Evolutionary conservation across 1,140 invertebrate genomes (phyloP), one percentile per base, ranked within the genome.

Genomic region (Samia ricini): DNA sequence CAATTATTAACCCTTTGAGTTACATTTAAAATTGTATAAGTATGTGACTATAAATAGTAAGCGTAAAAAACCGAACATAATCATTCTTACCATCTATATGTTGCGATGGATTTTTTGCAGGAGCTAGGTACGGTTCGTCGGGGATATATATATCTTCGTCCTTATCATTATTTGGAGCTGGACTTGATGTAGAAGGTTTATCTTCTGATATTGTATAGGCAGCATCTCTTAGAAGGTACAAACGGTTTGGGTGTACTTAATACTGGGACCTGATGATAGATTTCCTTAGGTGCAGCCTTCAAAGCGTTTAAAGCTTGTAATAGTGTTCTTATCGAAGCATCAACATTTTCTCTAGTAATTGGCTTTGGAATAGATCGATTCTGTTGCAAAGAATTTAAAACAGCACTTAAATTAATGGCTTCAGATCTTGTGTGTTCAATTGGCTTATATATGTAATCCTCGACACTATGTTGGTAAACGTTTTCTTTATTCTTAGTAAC

Each of bases 311-410:
- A 76, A 33, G 96, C 95, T 72, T 94, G 93, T 8, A 95, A 92
- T 18, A 96, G 83, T 0, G 95, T 96, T 75, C 93, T 93, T 26
- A 96, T 95, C 49, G 95, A 96, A 48, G 94, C 93, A 62, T 95
- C 94, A 23, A 96, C 93, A 72, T 96, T 96, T 61, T 95, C 94
- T 33, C 92, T 92, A 22, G 93, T 95, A 2, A 96, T 89, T 10
- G 92, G 94, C 66, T 95, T 93, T 0, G 95, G 95, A 54, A 96
- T 83, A 29, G 93, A 93, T 82, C 96, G 95, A 63, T 93, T 94
- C 4, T 94, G 85, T 71, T 95, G 94, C 4, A 96, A 87, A 49
- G 94, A 94, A 69, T 93, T 92, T 12, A 95, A 72, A 23, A 94
- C 88, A 54, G 85, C 74, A 18, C 75, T 74, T 56, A 87, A 56